Conservation (phyloP, 2,113 vertebrate genomes). For the Turnix velox region DNA sequence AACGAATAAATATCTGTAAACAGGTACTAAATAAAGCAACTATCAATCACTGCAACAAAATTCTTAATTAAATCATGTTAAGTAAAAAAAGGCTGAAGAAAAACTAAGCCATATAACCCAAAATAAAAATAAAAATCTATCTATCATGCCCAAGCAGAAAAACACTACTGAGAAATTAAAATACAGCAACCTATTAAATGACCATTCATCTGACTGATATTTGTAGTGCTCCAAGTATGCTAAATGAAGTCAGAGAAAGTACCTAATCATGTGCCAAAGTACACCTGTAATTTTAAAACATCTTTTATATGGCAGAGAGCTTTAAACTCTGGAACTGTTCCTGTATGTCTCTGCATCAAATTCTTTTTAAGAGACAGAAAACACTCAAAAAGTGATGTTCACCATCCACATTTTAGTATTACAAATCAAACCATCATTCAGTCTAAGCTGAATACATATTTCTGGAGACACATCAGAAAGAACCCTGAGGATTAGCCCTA, state of each 20-base stretch:
- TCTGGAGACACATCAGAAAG: slow-evolving; percentile 38
- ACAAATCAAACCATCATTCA: slow-evolving; percentile 6
- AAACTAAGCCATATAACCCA: slow-evolving; percentile 17
- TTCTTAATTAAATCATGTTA: slow-evolving; percentile 64
- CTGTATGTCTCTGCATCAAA: not conserved
- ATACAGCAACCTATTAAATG: not conserved
- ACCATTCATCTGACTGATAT: not conserved
- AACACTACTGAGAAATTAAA: not conserved
- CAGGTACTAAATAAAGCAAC: slow-evolving; percentile 64
- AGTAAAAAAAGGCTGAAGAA: slow-evolving; percentile 35
- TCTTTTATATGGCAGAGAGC: not conserved
- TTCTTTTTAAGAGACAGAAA: not conserved
- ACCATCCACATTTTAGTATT: not conserved
- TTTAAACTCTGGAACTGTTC: not conserved
- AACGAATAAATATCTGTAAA: slow-evolving; percentile 52
- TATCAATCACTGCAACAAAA: slow-evolving; percentile 59
- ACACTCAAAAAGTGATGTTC: not conserved
- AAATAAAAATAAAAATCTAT: slow-evolving; percentile 36
- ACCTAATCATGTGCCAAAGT: not conserved
- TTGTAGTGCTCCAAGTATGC: not conserved
- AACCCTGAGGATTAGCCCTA: slow-evolving; percentile 36
- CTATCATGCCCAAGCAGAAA: not conserved
- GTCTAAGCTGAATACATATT: not conserved
- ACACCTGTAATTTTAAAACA: not conserved
- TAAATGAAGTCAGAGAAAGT: not conserved